phyloP scores from a whole-genome alignment of 2,888 invertebrate genomes.

The Biston stratarius region DNA sequence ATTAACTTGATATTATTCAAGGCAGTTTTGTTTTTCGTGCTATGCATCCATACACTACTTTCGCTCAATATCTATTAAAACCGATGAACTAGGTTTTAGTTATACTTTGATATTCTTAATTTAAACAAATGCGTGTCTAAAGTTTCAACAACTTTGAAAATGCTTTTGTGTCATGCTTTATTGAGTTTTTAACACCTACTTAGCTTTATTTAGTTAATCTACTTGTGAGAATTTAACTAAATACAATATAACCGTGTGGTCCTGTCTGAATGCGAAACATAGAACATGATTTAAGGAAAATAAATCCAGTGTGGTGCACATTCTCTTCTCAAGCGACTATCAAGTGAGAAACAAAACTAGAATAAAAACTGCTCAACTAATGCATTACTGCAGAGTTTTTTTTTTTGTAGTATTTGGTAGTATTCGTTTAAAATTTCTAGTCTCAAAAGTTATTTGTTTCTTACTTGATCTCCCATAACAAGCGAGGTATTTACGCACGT shows the following conservation, averaged over 20 bases:
- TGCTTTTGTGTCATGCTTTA: conserved; percentile 34
- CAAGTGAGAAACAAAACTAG: conserved; percentile 23
- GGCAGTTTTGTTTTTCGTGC: too few relatives aligned
- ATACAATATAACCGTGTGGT: conserved; percentile 22
- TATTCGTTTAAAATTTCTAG: background rate
- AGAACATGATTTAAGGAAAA: conserved; percentile 16
- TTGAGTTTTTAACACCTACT: conserved; percentile 13
- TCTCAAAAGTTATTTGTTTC: conserved; percentile 21
- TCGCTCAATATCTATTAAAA: too few relatives aligned
- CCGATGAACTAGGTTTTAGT: too few relatives aligned
- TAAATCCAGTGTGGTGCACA: conserved; percentile 21
- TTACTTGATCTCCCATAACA: conserved; percentile 25
- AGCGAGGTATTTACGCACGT: conserved; percentile 35
- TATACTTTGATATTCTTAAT: too few relatives aligned
- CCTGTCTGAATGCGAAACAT: conserved; percentile 20
- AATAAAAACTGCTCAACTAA: background rate
- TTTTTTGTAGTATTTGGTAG: background rate
- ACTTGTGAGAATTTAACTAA: conserved; percentile 17
- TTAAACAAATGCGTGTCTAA: background rate
- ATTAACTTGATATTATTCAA: too few relatives aligned
- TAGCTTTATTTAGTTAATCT: conserved; percentile 15
- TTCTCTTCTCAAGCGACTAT: conserved; percentile 30
- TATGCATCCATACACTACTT: too few relatives aligned
- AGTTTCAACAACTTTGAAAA: background rate
- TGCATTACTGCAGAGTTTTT: background rate